These are phyloP conservation scores for Neodiprion pinetum DNA, from an alignment of 1,140 invertebrate genomes.

Conservation along the genomic window DNA sequence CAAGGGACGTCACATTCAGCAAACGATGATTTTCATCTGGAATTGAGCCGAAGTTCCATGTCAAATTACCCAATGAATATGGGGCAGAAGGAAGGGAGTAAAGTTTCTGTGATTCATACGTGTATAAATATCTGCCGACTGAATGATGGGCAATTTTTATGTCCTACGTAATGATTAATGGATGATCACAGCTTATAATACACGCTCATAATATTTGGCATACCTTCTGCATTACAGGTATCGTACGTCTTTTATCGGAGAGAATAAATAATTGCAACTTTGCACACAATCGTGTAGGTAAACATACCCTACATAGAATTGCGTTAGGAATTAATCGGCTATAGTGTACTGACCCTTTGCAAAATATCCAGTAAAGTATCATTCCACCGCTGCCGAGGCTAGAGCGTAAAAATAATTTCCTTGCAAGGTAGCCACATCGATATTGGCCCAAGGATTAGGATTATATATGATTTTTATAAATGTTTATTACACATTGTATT, in stretches of 20 bases:
- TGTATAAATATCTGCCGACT: too few species aligned
- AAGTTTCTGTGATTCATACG: slow-evolving; percentile 1
- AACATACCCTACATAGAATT: slow-evolving; percentile 34
- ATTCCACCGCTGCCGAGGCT: slow-evolving; percentile 30
- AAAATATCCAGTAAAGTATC: slow-evolving; percentile 25
- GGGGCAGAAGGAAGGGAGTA: not conserved
- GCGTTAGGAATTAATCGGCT: slow-evolving; percentile 27
- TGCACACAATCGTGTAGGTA: not conserved
- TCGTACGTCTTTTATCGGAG: too few species aligned
- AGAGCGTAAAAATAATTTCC: slow-evolving; percentile 39
- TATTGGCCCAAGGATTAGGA: slow-evolving; percentile 37
- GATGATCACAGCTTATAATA: too few species aligned
- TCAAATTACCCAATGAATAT: not conserved
- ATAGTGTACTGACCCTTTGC: slow-evolving; percentile 15
- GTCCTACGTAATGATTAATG: too few species aligned
- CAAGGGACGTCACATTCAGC: slow-evolving; percentile 56
- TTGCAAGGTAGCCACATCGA: slow-evolving; percentile 48
- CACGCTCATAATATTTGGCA: too few species aligned
- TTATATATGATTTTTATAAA: slow-evolving; percentile 27
- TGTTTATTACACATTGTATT: slow-evolving; percentile 18
- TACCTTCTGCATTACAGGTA: too few species aligned
- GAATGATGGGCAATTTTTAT: too few species aligned
- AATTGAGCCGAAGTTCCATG: slow-evolving; percentile 39
- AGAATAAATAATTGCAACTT: not conserved
- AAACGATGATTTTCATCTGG: slow-evolving; percentile 57